Evolutionary conservation across 2,888 invertebrate species (phyloP), one percentile per base, ranked within the genome.

Genomic region (Pammene aurita): DNA sequence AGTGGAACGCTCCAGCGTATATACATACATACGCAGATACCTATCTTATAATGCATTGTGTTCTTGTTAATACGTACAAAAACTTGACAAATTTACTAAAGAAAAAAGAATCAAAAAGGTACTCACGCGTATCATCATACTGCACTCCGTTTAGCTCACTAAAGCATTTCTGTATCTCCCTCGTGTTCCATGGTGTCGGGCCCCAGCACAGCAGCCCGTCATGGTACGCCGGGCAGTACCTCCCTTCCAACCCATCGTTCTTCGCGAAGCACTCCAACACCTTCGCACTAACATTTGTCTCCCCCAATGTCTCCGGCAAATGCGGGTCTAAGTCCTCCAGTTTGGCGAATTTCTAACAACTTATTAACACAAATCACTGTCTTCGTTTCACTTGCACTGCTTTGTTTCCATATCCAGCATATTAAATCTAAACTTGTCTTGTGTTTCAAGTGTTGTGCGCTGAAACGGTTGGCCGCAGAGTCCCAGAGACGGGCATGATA

Each of bases 161-260:
- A 80, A 97, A 96, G 84, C 98, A 98, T 58, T 95, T 94, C 74
- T 97, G 94, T 35, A 94, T 90, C 0, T 96, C 96, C 61, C 94
- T 84, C 0, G 95, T 94, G 73, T 95, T 95, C 72, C 94, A 94
- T 0, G 94, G 93, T 1, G 97, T 96, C 2, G 95, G 94, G 11
- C 96, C 97, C 98, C 97, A 98, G 85, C 97, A 98, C 44, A 96
- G 91, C 69, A 97, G 89, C 5, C 94, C 94, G 81, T 97, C 97
- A 92, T 95, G 96, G 75, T 94, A 94, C 48, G 95, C 94, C 67
- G 94, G 94, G 81, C 97, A 97, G 82, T 81, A 85, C 65, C 79
- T 81, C 44, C 81, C 80, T 26, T 84, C 78, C 56, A 85, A 68
- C 64, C 86, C 85, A 68, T 77, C 67, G 70, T 89, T 85, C 76